Percentiles rank a stretch among this genome's conserved stretches.
These are phyloP conservation scores for Lapara coniferarum DNA, from an alignment of 2,888 invertebrate species.

Conservation along the genomic window DNA sequence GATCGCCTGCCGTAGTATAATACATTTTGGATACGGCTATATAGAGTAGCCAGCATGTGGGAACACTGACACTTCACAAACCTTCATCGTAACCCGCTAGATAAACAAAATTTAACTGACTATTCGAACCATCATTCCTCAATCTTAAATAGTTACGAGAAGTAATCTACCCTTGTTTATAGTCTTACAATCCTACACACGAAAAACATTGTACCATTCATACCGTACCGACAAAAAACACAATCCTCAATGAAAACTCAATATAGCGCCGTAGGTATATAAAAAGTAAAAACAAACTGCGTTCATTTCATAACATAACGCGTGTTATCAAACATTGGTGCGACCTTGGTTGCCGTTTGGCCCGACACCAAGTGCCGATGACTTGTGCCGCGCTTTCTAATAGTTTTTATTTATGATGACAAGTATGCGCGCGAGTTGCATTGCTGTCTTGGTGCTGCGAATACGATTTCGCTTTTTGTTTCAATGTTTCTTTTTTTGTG, in stretches of 20 bases:
- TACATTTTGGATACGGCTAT: too few relatives aligned
- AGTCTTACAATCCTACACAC: not conserved
- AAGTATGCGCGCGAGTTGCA: constrained; percentile 21
- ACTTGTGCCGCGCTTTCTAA: constrained; percentile 77
- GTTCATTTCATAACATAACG: constrained; percentile 61
- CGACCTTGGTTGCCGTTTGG: constrained; percentile 79
- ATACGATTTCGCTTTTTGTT: too few relatives aligned
- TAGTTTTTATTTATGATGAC: constrained; percentile 56
- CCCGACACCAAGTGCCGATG: constrained; percentile 76
- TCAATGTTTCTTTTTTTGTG: not conserved
- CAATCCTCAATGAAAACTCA: constrained; percentile 30
- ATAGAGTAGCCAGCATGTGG: too few relatives aligned
- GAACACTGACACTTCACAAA: too few relatives aligned
- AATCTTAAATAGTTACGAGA: not conserved
- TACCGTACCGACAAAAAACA: constrained; percentile 9
- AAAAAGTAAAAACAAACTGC: constrained; percentile 75
- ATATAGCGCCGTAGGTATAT: constrained; percentile 35
- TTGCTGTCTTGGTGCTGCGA: not conserved
- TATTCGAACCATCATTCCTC: not conserved
- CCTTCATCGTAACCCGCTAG: too few relatives aligned
- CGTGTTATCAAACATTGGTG: constrained; percentile 71
- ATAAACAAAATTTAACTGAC: too few relatives aligned
- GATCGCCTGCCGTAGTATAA: too few relatives aligned
- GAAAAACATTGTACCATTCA: not conserved
- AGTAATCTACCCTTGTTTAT: not conserved